Evolutionary conservation across 2,888 invertebrate species (phyloP).

Genomic region (Branchellion lobata): DNA sequence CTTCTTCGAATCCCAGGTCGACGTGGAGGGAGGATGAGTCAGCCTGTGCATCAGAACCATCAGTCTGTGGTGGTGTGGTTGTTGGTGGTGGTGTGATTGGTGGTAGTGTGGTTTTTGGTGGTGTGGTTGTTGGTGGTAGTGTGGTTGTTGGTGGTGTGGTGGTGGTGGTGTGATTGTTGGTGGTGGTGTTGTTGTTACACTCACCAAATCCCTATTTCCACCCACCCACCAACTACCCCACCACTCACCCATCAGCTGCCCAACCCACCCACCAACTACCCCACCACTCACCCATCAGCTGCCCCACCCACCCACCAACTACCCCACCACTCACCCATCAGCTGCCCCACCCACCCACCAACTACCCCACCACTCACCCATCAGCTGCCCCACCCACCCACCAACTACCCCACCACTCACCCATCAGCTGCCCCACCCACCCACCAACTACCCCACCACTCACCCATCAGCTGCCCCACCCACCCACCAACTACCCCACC

Average conservation of each 20-base stretch:
- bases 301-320: neutral
- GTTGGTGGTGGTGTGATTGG: too few relatives aligned
- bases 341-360: too few relatives aligned
- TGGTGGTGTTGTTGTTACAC: too few relatives aligned
- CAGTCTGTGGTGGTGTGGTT: constrained; percentile 41
- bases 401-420: constrained; percentile 27
- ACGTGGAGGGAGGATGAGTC: constrained; percentile 52
- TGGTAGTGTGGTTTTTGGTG: too few relatives aligned
- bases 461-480: too few relatives aligned
- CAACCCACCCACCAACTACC: constrained; percentile 21
- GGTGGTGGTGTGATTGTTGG: too few relatives aligned
- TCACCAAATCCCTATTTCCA: too few relatives aligned
- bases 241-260: neutral
- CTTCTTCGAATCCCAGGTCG: constrained; percentile 79
- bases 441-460: neutral
- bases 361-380: too few relatives aligned
- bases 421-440: neutral
- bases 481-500: constrained; percentile 43
- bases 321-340: too few relatives aligned
- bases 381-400: neutral
- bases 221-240: neutral
- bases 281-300: neutral
- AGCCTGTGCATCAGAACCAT: constrained; percentile 48
- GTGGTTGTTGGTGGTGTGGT: too few relatives aligned
- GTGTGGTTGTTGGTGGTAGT: too few relatives aligned